Base-by-base conservation (phyloP, 2,797 vertebrate species). In the Microctenopoma stevenorrisi region DNA sequence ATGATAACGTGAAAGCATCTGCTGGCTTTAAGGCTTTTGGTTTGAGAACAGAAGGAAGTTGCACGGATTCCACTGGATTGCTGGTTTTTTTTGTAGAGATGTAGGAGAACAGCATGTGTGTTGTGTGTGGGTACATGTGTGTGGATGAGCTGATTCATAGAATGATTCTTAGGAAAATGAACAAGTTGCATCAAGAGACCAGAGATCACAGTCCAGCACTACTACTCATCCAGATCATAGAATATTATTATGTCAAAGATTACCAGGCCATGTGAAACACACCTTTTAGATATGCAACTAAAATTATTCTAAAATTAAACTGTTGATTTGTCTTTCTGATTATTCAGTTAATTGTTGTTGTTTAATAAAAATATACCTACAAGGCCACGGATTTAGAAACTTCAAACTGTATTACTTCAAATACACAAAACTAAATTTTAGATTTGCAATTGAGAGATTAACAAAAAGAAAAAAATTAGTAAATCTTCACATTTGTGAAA, bases 11-110 rank as follows among this genome's bases (percentile, higher is more conserved):
- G 76, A 88, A 91, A 91, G 86, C 87, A 87, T 92, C 83, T 91
- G 88, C 85, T 91, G 83, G 84, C 86, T 88, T 76, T 84, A 82
- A 89, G 87, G 88, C 82, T 91, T 91, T 90, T 87, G 86, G 88
- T 87, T 81, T 35, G 80, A 91, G 87, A 90, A 90, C 85, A 92
- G 86, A 93, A 86, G 80, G 84, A 91, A 88, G 79, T 78, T 81
- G 81, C 51, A 56, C 57, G 44, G 86, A 88, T 81, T 84, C 78
- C 66, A 69, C 59, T 74, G 89, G 86, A 86, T 86, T 79, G 83
- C 72, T 84, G 71, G 47, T 76, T 75, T 84, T 88, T 74, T 84
- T 88, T 74, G 62, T 48, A 47, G 54, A 72, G 76, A 62, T 64
- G 57, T 72, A 69, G 67, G 46, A 69, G 50, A 43, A 57, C 71